Evolutionary conservation across 2,113 vertebrate genomes (phyloP).

Genomic region (Xiphophorus maculatus): DNA sequence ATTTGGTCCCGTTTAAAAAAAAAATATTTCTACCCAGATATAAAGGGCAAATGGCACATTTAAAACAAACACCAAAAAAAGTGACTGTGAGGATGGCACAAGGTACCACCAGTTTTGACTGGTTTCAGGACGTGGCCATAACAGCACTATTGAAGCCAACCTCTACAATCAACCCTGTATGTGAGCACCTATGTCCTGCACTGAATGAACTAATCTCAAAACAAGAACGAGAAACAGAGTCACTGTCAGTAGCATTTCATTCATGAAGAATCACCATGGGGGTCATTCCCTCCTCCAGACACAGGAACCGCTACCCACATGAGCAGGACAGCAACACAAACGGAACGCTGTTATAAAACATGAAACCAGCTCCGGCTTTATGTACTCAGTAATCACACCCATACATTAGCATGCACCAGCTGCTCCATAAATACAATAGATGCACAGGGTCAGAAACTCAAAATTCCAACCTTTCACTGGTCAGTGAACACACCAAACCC

Average conservation of each 20-base stretch:
- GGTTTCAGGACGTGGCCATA: conserved; percentile 23
- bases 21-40: conserved; percentile 50
- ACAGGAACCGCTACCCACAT: conserved; percentile 49
- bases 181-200: conserved; percentile 26
- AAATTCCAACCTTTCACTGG: not conserved
- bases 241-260: conserved; percentile 68
- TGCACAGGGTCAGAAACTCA: not conserved
- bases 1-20: conserved; percentile 71
- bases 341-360: not conserved
- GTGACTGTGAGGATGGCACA: conserved; percentile 41
- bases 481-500: not conserved
- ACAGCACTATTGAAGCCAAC: conserved; percentile 35
- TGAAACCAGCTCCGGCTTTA: conserved; percentile 4
- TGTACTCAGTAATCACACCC: conserved; percentile 56
- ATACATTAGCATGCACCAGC: not conserved
- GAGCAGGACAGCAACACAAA: conserved; percentile 25
- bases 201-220: not conserved
- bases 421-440: conserved; percentile 11
- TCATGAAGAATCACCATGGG: conserved; percentile 32
- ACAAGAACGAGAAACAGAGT: conserved; percentile 7
- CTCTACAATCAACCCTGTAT: conserved; percentile 55
- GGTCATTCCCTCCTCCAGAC: conserved; percentile 44
- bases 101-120: conserved; percentile 28
- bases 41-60: conserved; percentile 67
- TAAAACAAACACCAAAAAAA: conserved; percentile 10